Evolutionary conservation across 2,113 vertebrate genomes (phyloP), one percentile per base, ranked within the genome.

Genomic region (Chaetodon trifascialis): DNA sequence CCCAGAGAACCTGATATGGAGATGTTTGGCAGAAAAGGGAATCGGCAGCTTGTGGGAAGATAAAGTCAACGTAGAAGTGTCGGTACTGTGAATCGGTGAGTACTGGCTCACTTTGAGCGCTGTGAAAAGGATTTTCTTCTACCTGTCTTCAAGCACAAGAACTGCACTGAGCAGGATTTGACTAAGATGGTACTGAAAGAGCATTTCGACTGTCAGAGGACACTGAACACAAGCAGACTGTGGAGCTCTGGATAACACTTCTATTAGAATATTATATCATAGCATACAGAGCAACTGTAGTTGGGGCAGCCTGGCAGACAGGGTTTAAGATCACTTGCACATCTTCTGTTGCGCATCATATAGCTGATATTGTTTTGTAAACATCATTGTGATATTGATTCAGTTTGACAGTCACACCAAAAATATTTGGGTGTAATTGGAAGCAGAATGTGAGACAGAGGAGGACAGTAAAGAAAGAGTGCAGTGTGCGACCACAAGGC

Each of bases 391-490:
- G 38, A 62, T 40, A 52, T 1, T 67, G 47, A 71, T 23, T 59
- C 21, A 25, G 47, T n/a, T 51, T 38, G 79, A 86, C 65, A 62
- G 7, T 30, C 14, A 40, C 36, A 23, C 12, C 7, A 25, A 36
- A 71, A 56, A 21, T 25, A 8, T 64, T 76, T 34, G 3, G 36
- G 25, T 59, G 49, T 38, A 21, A 56, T 46, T n/a, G 51, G 54
- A 73, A 51, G 69, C 40, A 54, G 64, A 72, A 71, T 0, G 17
- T n/a, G 64, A 86, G 42, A 42, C 65, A 36, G 52, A 74, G 36
- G 62, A 44, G 49, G 70, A 64, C 19, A 19, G 58, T 58, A 14
- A 72, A 83, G 66, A 80, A 59, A 76, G 76, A 76, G 76, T 11
- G 75, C 70, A 75, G 68, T 78, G 84, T 82, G 47, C 67, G 67